Percentiles rank a stretch among this genome's conserved stretches.
Evolutionary conservation across 2,797 vertebrate genomes (phyloP).

Genomic region (Vireo griseus): DNA sequence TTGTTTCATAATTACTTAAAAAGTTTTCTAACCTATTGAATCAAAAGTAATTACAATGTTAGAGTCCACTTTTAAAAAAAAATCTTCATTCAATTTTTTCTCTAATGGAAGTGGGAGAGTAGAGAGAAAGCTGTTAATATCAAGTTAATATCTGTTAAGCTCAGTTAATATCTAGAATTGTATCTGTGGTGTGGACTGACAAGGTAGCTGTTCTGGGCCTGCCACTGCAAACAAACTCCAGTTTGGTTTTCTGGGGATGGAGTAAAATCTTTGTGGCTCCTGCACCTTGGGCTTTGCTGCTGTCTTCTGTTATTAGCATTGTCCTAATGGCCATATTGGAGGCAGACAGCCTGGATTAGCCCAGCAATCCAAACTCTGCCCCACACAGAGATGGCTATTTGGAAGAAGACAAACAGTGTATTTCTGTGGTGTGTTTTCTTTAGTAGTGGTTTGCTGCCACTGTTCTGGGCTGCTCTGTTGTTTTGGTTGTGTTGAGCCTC

Average conservation of each 20-base stretch:
- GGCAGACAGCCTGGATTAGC: neutral
- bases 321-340: fast-evolving
- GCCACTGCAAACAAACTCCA: neutral
- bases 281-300: neutral
- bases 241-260: neutral
- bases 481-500: fast-evolving
- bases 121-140: neutral
- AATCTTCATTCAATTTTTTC: neutral
- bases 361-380: neutral
- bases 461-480: neutral
- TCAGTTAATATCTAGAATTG: neutral
- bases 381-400: neutral
- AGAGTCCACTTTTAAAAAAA: neutral
- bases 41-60: neutral
- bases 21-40: neutral
- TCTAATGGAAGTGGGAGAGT: neutral
- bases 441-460: neutral
- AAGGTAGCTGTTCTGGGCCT: neutral
- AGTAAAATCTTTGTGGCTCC: neutral
- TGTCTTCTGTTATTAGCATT: neutral
- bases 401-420: neutral
- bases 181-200: neutral
- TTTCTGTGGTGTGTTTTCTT: fast-evolving
- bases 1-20: neutral
- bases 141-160: too few species aligned